A percentile compares a stretch with the other conserved stretches of the same genome.
Evolutionary conservation across 2,888 invertebrate genomes (phyloP).

Genomic region (Synergus itoensis): DNA sequence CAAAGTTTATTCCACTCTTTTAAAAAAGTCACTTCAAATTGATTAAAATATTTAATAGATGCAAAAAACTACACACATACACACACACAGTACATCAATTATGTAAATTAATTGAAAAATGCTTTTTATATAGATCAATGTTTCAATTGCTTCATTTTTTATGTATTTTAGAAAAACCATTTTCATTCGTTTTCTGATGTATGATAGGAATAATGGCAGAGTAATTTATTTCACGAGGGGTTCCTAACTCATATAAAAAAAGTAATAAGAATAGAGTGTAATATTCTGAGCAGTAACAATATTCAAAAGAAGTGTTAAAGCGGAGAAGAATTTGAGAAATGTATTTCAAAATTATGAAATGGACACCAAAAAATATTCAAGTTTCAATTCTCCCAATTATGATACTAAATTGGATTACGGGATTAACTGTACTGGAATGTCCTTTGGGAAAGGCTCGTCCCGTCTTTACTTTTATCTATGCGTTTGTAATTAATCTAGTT

Average conservation of each 20-base stretch:
- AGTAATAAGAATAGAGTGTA: too few relatives aligned
- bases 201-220: background rate
- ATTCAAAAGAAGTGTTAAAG: background rate
- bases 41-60: background rate
- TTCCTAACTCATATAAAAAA: background rate
- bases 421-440: conserved; percentile 13
- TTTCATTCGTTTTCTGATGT: background rate
- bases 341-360: background rate
- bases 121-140: background rate
- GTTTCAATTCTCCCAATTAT: background rate
- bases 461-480: background rate
- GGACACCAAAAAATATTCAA: conserved; percentile 31
- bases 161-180: background rate
- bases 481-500: background rate
- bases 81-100: too few relatives aligned
- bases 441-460: conserved; percentile 17
- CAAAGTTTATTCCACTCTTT: background rate
- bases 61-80: background rate
- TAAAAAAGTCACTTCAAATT: background rate
- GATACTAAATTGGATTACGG: conserved; percentile 16
- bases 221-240: background rate
- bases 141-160: background rate
- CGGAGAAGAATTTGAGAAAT: background rate
- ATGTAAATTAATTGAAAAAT: background rate
- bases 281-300: too few relatives aligned